Conservation (phyloP, 1,140 invertebrate genomes). For the Brachionus rubens region DNA sequence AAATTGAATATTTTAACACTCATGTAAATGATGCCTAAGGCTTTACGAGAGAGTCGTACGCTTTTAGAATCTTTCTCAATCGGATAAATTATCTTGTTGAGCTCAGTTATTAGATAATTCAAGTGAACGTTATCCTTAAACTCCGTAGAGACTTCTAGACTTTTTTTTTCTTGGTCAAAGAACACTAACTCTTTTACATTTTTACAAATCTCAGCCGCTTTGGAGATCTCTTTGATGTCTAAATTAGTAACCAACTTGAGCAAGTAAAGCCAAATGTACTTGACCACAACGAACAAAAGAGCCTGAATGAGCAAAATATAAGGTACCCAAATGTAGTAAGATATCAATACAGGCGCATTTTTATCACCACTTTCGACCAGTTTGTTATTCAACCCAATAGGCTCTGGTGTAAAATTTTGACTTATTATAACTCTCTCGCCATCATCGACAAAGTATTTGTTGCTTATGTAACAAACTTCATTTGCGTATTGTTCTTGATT, state of each 20-base stretch:
- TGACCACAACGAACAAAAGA: background rate
- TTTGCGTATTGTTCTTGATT: slow-evolving; percentile 46
- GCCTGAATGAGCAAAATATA: slow-evolving; percentile 26
- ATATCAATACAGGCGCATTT: background rate
- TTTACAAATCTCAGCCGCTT: slow-evolving; percentile 18
- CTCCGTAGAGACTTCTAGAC: background rate
- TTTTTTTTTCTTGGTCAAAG: background rate
- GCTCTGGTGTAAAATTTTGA: slow-evolving; percentile 21
- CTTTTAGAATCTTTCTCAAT: background rate
- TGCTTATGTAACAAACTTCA: slow-evolving; percentile 24
- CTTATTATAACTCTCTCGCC: slow-evolving; percentile 2
- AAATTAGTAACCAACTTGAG: background rate
- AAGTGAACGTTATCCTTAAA: background rate
- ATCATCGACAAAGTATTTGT: slow-evolving; percentile 33
- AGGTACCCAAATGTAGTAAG: slow-evolving; percentile 42
- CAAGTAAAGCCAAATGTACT: slow-evolving; percentile 24
- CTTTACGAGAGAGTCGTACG: background rate
- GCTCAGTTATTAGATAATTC: slow-evolving; percentile 11
- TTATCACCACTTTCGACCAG: background rate
- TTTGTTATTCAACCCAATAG: slow-evolving; percentile 10
- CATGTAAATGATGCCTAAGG: background rate
- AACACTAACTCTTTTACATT: slow-evolving; percentile 5
- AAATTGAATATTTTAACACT: background rate
- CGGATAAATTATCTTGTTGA: background rate
- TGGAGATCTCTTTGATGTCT: slow-evolving; percentile 19